phyloP scores from a whole-genome alignment of 2,113 vertebrate species.

The Peromyscus leucopus region DNA sequence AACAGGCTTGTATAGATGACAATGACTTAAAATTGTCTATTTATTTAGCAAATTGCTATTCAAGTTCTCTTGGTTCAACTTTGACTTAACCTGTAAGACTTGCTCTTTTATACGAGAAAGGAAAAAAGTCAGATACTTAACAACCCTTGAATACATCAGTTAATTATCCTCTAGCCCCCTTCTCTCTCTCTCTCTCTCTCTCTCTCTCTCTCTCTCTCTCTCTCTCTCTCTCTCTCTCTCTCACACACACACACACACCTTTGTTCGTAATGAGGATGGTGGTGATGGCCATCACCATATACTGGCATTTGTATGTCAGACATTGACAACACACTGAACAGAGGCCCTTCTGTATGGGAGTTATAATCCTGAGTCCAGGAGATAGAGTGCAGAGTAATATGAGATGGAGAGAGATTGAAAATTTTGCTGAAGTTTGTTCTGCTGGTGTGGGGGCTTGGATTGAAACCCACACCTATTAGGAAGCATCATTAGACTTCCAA shows the following conservation, averaged over 20 bases:
- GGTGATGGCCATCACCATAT: neutral
- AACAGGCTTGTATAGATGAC: neutral
- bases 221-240: neutral
- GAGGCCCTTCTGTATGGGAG: neutral
- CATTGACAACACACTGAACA: neutral
- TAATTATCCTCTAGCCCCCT: neutral
- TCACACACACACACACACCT: neutral
- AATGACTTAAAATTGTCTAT: neutral
- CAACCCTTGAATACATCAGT: neutral
- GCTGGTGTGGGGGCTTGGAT: neutral
- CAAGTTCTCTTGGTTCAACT: neutral
- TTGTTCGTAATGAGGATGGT: neutral
- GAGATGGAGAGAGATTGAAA: neutral
- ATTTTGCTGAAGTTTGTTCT: neutral
- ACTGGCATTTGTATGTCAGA: neutral
- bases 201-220: neutral
- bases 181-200: neutral
- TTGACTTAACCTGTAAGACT: neutral
- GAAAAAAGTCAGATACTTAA: slow-evolving; percentile 16
- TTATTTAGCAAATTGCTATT: slow-evolving; percentile 31
- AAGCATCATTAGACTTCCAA: neutral
- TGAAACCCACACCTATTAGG: neutral
- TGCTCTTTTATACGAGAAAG: neutral
- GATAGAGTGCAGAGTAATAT: neutral
- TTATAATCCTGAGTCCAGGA: neutral